A percentile compares a stretch with the other conserved stretches of the same genome.
These are phyloP conservation scores for Pseudomugil gertrudae DNA, from an alignment of 2,797 vertebrate species.

Conservation along the genomic window DNA sequence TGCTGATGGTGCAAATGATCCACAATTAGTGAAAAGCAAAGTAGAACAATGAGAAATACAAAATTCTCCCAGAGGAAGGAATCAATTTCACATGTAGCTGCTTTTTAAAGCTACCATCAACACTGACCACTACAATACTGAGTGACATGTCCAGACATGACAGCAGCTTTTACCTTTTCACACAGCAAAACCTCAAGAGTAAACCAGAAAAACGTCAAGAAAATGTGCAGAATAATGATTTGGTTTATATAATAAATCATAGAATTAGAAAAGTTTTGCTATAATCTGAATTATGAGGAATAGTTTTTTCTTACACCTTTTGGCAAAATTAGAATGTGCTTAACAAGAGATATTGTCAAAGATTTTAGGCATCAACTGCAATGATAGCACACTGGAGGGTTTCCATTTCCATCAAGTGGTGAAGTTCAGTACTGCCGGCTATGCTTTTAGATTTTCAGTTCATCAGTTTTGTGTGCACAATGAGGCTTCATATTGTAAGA, in stretches of 20 bases:
- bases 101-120: slow-evolving; percentile 38
- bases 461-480: neutral
- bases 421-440: slow-evolving; percentile 48
- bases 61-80: slow-evolving; percentile 25
- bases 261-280: neutral
- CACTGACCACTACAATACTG: slow-evolving; percentile 34
- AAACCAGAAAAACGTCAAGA: slow-evolving; percentile 4
- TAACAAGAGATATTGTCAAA: neutral
- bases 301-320: neutral
- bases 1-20: neutral
- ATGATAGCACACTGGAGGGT: neutral
- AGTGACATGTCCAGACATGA: slow-evolving; percentile 30
- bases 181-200: slow-evolving; percentile 1
- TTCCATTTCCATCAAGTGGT: slow-evolving; percentile 74
- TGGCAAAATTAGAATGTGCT: neutral
- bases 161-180: slow-evolving; percentile 6
- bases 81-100: slow-evolving; percentile 5
- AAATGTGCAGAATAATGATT: neutral
- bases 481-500: neutral
- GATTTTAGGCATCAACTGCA: neutral
- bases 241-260: neutral
- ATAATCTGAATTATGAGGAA: neutral
- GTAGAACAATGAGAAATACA: neutral
- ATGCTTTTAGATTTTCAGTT: neutral
- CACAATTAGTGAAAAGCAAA: neutral